Base-by-base conservation (phyloP, 2,888 invertebrate genomes). In the Choreutis nemorana region DNA sequence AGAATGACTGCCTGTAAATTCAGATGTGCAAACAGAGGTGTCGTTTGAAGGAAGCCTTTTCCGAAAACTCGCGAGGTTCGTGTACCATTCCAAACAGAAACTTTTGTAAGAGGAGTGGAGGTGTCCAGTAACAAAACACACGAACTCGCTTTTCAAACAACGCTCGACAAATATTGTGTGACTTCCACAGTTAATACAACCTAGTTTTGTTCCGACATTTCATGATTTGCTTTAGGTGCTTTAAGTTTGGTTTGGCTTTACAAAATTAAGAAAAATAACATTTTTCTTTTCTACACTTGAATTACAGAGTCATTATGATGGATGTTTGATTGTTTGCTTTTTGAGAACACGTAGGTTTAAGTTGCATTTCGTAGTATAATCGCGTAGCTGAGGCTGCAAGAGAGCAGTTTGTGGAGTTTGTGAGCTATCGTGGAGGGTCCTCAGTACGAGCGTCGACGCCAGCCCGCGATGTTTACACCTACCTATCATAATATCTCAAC, bases 91-190 rank as follows among this genome's bases (percentile, higher is more conserved):
- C 65, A 71, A 73, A 73, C 53, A 68, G 59, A 57, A 58, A 66
- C 52, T 63, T n/a, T n/a, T 14, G 63, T 66, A 54, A 63, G 53
- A 55, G 51, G 53, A 65, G 65, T 63, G 49, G 61, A 67, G 67
- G 75, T 77, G 70, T 73, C 68, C 72, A 67, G 64, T 73, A 57
- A 68, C 73, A 71, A 66, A 71, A 59, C 67, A 63, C 58, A 70
- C 64, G 66, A 65, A 67, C 72, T 67, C 65, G 66, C 67, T 68
- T 65, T 64, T 63, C 75, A 77, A 77, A 77, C 57, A 77, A 43
- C 55, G 57, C 50, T 66, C 58, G 56, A 54, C 68, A 77, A 77
- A 75, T 72, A 75, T 77, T 72, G 65, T 55, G 58, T 55, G 50
- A 58, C 54, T 58, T 61, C 56, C 58, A 61, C 62, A 63, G 54